phyloP scores from a whole-genome alignment of 2,113 vertebrate genomes.

The Corythoichthys haematopterus region DNA sequence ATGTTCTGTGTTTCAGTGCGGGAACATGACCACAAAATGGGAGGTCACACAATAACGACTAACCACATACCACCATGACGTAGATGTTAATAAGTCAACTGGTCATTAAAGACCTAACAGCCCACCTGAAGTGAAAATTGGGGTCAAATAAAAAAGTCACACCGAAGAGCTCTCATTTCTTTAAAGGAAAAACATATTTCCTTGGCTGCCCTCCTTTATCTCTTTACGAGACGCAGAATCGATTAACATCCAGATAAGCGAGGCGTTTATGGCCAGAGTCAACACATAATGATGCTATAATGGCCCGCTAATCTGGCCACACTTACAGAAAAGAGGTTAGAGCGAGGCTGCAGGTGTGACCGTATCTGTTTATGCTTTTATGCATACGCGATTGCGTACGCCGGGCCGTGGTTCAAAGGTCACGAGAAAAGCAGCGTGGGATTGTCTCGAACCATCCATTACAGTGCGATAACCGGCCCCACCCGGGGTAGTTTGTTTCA shows the following conservation, averaged over 20 bases:
- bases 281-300: constrained; percentile 63
- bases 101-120: constrained; percentile 40
- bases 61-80: constrained; percentile 20
- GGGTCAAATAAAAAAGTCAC: not conserved
- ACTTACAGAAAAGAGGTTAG: constrained; percentile 45
- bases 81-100: constrained; percentile 45
- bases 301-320: constrained; percentile 52
- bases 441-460: constrained; percentile 56
- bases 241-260: constrained; percentile 54
- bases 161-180: not conserved
- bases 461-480: constrained; percentile 35
- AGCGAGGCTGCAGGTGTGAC: constrained; percentile 60
- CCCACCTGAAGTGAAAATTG: constrained; percentile 14
- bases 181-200: not conserved
- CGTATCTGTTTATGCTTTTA: constrained; percentile 31
- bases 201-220: constrained; percentile 14
- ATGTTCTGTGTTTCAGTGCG: not conserved
- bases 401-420: constrained; percentile 49
- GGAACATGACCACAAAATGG: constrained; percentile 32
- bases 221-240: constrained; percentile 44
- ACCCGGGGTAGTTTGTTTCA: constrained; percentile 50
- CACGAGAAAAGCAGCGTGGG: constrained; percentile 47
- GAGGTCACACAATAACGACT: constrained; percentile 38
- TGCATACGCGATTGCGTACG: constrained; percentile 26
- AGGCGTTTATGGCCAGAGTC: constrained; percentile 48